Conservation (phyloP, 2,888 invertebrate genomes). For the Strigamia maritima region DNA sequence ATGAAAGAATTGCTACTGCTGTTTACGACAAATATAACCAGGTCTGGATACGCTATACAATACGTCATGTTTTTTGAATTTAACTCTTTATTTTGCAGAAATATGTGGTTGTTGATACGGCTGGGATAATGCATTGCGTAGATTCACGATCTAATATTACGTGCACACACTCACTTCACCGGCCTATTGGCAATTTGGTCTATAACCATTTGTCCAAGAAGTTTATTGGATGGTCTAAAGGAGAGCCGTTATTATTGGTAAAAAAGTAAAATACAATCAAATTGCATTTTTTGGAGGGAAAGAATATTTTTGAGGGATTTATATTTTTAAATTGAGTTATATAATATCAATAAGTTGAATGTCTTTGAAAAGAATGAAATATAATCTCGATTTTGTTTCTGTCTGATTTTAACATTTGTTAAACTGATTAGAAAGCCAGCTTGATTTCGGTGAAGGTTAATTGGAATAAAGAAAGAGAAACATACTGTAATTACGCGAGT, state of each 20-base stretch:
- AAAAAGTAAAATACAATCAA: not conserved
- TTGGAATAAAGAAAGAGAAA: not conserved
- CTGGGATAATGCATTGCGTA: not conserved
- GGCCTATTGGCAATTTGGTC: not conserved
- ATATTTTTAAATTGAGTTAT: not conserved
- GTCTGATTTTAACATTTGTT: not conserved
- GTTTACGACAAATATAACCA: not conserved
- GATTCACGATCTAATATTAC: not conserved
- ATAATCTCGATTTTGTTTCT: not conserved
- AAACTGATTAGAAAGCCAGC: not conserved
- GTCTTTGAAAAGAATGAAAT: not conserved
- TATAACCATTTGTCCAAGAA: not conserved
- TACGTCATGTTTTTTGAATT: not conserved
- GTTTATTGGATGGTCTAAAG: not conserved
- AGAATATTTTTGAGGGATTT: not conserved
- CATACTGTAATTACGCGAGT: not conserved
- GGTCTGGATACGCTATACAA: not conserved
- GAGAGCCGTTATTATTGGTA: not conserved
- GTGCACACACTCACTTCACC: not conserved
- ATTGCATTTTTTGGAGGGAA: not conserved
- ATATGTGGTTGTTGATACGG: not conserved
- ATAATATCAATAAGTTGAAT: not conserved
- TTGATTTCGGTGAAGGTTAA: not conserved
- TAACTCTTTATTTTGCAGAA: not conserved
- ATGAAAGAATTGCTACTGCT: not conserved